Evolutionary conservation across 2,797 vertebrate species (phyloP), one percentile per base, ranked within the genome.

Genomic region (Pachyuromys duprasi): DNA sequence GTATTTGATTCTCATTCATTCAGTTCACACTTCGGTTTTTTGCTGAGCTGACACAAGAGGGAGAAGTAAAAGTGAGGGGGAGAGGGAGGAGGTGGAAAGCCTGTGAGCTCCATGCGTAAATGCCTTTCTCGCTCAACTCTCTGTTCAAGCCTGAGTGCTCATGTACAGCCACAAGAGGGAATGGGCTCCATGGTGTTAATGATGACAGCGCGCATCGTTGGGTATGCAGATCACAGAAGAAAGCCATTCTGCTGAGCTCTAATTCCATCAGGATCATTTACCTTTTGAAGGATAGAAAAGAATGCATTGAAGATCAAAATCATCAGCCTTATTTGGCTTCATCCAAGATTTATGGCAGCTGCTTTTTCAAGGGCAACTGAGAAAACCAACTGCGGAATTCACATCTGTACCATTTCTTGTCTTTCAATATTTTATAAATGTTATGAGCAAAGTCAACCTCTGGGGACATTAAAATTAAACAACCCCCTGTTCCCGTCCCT

Each of bases 351-450:
- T 98, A 98, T 98, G 88, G 96, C 17, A 83, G 80, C 78, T 94
- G 95, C 93, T 98, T 98, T 98, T 98, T 98, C 97, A 98, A 98
- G 98, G 97, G 75, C 97, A 98, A 96, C 96, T 94, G 97, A 88
- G 84, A 95, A 98, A 98, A 86, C 49, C 92, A 97, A 96, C 36
- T 95, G 86, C 18, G 8, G 78, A 97, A 98, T 98, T 98, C 80
- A 98, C 97, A 98, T 97, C 95, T 90, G 57, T 97, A 97, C 96
- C 45, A 75, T 78, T 97, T 98, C 84, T 96, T 94, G 92, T 97
- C 81, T 98, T 98, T 98, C 97, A 98, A 98, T 98, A 98, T 98
- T 98, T 98, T 96, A 98, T 98, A 97, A 98, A 98, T 97, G 88
- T 98, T 98, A 96, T 1, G 31, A 92, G 63, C 89, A 98, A 98